Conservation (phyloP, 1,140 invertebrate species). For the Scaptomyza montana region DNA sequence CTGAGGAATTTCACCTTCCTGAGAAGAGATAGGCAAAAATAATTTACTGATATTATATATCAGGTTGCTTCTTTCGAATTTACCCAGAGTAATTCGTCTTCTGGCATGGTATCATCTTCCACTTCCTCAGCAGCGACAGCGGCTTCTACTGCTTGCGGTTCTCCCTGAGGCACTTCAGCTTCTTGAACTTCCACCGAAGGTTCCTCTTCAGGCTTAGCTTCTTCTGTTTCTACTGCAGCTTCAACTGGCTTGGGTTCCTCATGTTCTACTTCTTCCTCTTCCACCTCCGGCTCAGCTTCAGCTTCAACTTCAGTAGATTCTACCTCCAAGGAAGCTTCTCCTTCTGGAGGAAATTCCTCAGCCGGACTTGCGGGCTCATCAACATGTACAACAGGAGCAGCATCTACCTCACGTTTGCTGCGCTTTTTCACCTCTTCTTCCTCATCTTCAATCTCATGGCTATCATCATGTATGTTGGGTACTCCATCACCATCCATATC, state of each 20-base stretch:
- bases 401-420: slow-evolving; percentile 82
- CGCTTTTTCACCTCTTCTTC: slow-evolving; percentile 66
- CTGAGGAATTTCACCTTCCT: slow-evolving; percentile 90
- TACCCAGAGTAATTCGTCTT: slow-evolving; percentile 87
- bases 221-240: slow-evolving; percentile 10
- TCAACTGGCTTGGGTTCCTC: slow-evolving; percentile 40
- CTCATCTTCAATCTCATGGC: slow-evolving; percentile 47
- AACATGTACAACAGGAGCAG: slow-evolving; percentile 59
- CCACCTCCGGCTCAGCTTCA: slow-evolving; percentile 44
- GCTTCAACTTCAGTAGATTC: slow-evolving; percentile 39
- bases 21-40: neutral
- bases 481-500: slow-evolving; percentile 83
- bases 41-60: too few species aligned
- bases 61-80: slow-evolving; percentile 23
- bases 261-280: slow-evolving; percentile 42
- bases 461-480: slow-evolving; percentile 71
- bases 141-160: slow-evolving; percentile 38
- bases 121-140: slow-evolving; percentile 57
- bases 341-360: slow-evolving; percentile 69
- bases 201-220: slow-evolving; percentile 68
- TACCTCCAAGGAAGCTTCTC: slow-evolving; percentile 68
- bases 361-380: slow-evolving; percentile 80
- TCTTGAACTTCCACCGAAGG: slow-evolving; percentile 40
- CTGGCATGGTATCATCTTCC: slow-evolving; percentile 84
- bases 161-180: slow-evolving; percentile 46